Conservation (phyloP, 2,113 vertebrate species). For the Nesogale talazaci region DNA sequence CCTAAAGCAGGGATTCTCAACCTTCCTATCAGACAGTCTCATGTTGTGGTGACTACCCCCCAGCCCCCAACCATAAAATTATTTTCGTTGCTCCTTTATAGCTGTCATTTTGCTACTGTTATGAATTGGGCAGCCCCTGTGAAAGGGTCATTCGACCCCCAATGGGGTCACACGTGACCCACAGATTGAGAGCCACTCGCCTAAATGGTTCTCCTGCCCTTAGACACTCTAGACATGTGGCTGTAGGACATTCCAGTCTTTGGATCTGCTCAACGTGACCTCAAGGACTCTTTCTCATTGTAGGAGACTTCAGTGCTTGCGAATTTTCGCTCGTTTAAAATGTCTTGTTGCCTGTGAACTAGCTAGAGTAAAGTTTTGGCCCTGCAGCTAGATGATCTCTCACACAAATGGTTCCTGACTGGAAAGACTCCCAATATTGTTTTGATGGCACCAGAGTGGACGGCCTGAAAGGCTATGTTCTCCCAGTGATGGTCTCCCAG, state of each 20-base stretch:
- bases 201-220: neutral
- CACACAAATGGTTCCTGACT: neutral
- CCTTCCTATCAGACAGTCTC: too few species aligned
- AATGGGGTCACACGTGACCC: too few species aligned
- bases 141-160: too few species aligned
- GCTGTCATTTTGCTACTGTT: too few species aligned
- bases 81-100: too few species aligned
- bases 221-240: neutral
- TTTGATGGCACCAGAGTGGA: neutral
- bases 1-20: neutral
- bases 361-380: neutral
- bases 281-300: neutral
- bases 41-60: too few species aligned
- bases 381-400: neutral
- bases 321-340: constrained; percentile 22
- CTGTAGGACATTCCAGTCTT: neutral
- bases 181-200: too few species aligned
- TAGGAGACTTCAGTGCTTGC: constrained; percentile 20
- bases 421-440: neutral
- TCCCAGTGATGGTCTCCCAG: neutral
- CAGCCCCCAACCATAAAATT: too few species aligned
- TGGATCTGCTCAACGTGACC: neutral
- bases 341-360: neutral
- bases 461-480: neutral
- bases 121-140: too few species aligned